phyloP scores from a whole-genome alignment of 2,888 invertebrate species.

The Cheiracanthium punctorium region DNA sequence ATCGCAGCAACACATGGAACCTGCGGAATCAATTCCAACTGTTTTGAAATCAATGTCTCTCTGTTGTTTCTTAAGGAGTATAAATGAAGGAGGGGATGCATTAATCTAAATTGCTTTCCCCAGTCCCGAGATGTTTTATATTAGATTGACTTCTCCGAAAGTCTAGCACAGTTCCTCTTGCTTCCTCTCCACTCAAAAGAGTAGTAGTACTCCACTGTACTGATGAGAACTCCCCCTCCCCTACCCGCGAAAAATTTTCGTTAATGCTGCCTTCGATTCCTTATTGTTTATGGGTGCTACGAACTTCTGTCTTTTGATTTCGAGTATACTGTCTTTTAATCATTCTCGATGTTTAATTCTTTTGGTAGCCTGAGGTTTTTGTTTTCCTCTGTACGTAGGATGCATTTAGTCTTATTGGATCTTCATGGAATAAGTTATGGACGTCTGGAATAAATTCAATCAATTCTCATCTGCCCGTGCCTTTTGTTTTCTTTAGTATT shows the following conservation, averaged over 20 bases:
- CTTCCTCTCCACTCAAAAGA: neutral
- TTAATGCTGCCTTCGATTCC: constrained; percentile 8
- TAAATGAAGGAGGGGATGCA: constrained; percentile 62
- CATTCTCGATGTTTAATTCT: constrained; percentile 10
- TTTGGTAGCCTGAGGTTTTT: constrained; percentile 10
- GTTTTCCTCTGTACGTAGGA: neutral
- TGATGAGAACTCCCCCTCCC: constrained; percentile 9
- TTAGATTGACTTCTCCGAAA: constrained; percentile 58
- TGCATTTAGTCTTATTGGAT: constrained; percentile 15
- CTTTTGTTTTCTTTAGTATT: neutral
- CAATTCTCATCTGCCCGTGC: neutral
- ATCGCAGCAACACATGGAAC: constrained; percentile 50
- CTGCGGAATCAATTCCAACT: constrained; percentile 56
- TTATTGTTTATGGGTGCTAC: constrained; percentile 17
- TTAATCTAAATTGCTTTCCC: constrained; percentile 64
- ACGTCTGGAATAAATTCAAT: neutral
- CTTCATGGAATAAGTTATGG: constrained; percentile 8
- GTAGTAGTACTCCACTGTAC: too few species aligned
- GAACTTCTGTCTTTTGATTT: constrained; percentile 13
- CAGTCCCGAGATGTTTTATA: constrained; percentile 56
- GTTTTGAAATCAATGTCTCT: constrained; percentile 67
- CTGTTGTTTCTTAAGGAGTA: constrained; percentile 68
- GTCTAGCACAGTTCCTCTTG: constrained; percentile 30
- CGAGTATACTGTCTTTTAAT: constrained; percentile 3
- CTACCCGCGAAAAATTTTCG: constrained; percentile 13